Conservation (phyloP, 1,140 invertebrate genomes). For the Pseudomyrmex gracilis region DNA sequence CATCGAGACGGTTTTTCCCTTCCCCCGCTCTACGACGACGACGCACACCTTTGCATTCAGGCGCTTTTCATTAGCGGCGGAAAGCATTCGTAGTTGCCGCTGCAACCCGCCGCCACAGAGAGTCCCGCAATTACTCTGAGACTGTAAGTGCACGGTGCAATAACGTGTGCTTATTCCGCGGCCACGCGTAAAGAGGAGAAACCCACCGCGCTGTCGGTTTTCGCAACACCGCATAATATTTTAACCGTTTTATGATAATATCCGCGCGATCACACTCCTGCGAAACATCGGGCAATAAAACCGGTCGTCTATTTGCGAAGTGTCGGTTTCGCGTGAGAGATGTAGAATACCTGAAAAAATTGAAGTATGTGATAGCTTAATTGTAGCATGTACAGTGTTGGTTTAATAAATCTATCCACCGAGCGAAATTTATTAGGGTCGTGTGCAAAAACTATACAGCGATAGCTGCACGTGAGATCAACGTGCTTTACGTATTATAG, state of each 20-base stretch:
- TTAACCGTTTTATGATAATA: slow-evolving; percentile 23
- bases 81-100: slow-evolving; percentile 60
- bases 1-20: background rate
- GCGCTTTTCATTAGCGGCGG: slow-evolving; percentile 68
- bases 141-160: slow-evolving; percentile 67
- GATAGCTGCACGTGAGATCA: too few relatives aligned
- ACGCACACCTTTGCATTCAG: slow-evolving; percentile 48
- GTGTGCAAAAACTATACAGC: too few relatives aligned
- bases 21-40: background rate
- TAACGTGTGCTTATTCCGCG: slow-evolving; percentile 65
- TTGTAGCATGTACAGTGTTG: too few relatives aligned
- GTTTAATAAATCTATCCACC: too few relatives aligned
- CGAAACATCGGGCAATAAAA: background rate
- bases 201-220: background rate
- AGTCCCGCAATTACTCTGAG: slow-evolving; percentile 69
- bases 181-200: slow-evolving; percentile 7
- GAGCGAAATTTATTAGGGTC: too few relatives aligned
- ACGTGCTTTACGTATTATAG: too few relatives aligned
- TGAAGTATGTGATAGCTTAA: background rate
- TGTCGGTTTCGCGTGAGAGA: background rate
- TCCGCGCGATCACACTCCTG: background rate
- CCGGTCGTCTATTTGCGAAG: background rate
- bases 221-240: slow-evolving; percentile 26
- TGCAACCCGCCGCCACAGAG: slow-evolving; percentile 17
- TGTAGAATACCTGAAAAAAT: background rate